A percentile compares a stretch with the other conserved stretches of the same genome.
phyloP scores from a whole-genome alignment of 2,797 vertebrate genomes.

The Hemibagrus guttatus region DNA sequence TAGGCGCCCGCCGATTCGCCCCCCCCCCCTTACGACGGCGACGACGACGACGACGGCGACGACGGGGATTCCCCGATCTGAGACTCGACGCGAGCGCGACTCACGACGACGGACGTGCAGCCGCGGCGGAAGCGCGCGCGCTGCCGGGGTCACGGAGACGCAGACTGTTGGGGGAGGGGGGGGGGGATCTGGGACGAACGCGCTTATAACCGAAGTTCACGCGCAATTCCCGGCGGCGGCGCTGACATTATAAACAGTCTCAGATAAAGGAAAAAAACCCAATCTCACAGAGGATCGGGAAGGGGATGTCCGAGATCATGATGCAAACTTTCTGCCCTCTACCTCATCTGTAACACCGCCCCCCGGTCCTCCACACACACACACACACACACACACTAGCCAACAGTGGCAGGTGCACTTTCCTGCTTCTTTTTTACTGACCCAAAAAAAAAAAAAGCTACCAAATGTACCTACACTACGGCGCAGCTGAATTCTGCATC shows the following conservation, averaged over 20 bases:
- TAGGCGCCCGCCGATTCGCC: slow-evolving; percentile 74
- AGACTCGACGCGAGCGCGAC: slow-evolving; percentile 54
- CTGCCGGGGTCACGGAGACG: not conserved
- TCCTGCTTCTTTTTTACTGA: not conserved
- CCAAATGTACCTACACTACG: not conserved
- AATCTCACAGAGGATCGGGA: not conserved
- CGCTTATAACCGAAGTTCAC: slow-evolving; percentile 3
- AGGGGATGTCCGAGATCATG: not conserved
- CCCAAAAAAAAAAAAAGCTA: not conserved
- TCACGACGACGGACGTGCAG: slow-evolving; percentile 48
- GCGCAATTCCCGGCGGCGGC: not conserved
- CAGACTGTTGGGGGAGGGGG: not conserved
- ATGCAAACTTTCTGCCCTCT: not conserved
- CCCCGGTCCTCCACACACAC: not conserved
- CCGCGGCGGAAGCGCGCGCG: not conserved
- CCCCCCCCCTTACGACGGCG: slow-evolving; percentile 14
- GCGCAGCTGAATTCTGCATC: not conserved
- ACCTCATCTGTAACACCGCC: not conserved
- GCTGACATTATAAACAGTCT: not conserved
- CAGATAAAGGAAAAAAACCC: not conserved
- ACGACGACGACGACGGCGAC: not conserved
- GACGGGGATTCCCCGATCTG: not conserved
- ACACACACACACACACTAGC: slow-evolving; percentile 58
- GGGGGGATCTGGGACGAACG: not conserved
- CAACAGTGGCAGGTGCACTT: slow-evolving; percentile 22